Evolutionary conservation across 2,888 invertebrate genomes (phyloP).

Genomic region (Netelia virgata): DNA sequence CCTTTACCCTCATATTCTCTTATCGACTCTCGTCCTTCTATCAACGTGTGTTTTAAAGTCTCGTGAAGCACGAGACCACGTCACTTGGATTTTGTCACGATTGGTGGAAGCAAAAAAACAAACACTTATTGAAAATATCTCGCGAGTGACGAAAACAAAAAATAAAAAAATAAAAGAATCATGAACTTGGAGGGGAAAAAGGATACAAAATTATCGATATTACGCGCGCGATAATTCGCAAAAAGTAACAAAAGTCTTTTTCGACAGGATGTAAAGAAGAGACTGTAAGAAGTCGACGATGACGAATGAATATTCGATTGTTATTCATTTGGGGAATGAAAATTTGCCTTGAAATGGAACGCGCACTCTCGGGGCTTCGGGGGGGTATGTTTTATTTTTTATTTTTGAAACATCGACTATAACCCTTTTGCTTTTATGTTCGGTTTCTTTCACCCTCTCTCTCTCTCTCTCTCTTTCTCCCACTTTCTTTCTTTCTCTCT

Average conservation of each 20-base stretch:
- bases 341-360: conserved; percentile 22
- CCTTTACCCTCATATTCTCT: not conserved
- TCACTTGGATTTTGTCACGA: conserved; percentile 55
- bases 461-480: conserved; percentile 47
- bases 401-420: conserved; percentile 21
- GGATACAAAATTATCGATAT: not conserved
- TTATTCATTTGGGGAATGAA: conserved; percentile 36
- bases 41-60: conserved; percentile 28
- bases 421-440: conserved; percentile 49
- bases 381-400: conserved; percentile 37
- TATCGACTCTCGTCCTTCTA: not conserved
- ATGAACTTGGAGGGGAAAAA: not conserved
- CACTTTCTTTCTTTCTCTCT: conserved; percentile 41
- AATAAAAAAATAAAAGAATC: conserved; percentile 14
- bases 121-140: conserved; percentile 19
- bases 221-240: not conserved
- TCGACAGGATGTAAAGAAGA: not conserved
- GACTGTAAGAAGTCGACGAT: not conserved
- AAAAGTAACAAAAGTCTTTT: conserved; percentile 2
- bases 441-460: conserved; percentile 45
- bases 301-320: conserved; percentile 11
- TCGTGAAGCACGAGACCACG: conserved; percentile 45
- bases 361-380: conserved; percentile 47
- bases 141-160: conserved; percentile 1
- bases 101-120: conserved; percentile 5